These are phyloP conservation scores for Physocephala rufipes DNA, from an alignment of 2,888 invertebrate species.

Conservation along the genomic window DNA sequence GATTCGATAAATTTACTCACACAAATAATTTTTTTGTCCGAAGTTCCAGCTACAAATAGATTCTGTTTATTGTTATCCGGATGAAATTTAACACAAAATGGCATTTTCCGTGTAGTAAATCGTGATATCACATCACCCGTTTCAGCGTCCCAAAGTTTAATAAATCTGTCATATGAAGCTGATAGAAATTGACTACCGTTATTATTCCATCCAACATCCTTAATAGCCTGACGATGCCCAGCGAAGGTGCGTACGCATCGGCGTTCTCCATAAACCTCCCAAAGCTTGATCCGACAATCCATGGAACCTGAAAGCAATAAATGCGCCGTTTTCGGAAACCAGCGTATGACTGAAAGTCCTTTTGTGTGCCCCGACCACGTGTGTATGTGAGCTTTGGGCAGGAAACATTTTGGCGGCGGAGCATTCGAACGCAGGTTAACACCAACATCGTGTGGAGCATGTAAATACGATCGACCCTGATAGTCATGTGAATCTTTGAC, in stretches of 20 bases:
- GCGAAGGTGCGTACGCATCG: slow-evolving; percentile 93
- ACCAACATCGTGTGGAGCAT: slow-evolving; percentile 91
- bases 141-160: slow-evolving; percentile 99
- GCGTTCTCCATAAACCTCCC: slow-evolving; percentile 97
- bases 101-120: slow-evolving; percentile 95
- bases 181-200: slow-evolving; percentile 92
- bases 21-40: slow-evolving; percentile 99
- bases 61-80: slow-evolving; percentile 97
- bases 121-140: slow-evolving; percentile 86
- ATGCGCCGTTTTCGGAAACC: slow-evolving; percentile 95
- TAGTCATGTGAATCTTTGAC: slow-evolving; percentile 95
- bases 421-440: slow-evolving; percentile 86
- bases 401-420: slow-evolving; percentile 93
- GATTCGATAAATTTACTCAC: slow-evolving; percentile 70
- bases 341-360: slow-evolving; percentile 92
- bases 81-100: slow-evolving; percentile 98
- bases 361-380: slow-evolving; percentile 98
- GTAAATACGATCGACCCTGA: slow-evolving; percentile 94
- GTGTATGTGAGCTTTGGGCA: slow-evolving; percentile 95
- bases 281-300: slow-evolving; percentile 97
- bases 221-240: slow-evolving; percentile 96
- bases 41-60: slow-evolving; percentile 97
- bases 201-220: slow-evolving; percentile 96
- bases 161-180: slow-evolving; percentile 96
- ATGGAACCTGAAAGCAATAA: slow-evolving; percentile 94